These are phyloP conservation scores for Mythimna impura DNA, from an alignment of 2,888 invertebrate species.

Conservation along the genomic window DNA sequence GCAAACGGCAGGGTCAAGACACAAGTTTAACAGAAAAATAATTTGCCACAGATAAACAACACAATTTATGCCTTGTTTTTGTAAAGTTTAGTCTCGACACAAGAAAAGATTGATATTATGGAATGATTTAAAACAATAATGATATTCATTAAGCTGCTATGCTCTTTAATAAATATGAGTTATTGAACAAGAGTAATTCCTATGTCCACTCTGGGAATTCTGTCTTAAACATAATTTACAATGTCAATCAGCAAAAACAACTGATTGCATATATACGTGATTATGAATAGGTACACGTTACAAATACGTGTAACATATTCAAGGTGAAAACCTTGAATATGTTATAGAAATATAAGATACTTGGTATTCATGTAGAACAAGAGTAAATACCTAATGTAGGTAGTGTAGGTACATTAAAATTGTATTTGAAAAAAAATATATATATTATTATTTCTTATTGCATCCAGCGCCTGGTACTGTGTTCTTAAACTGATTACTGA, in stretches of 20 bases:
- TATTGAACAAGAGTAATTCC: slow-evolving; percentile 35
- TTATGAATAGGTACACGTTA: slow-evolving; percentile 11
- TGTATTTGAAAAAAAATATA: too few relatives aligned
- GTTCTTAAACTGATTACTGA: too few relatives aligned
- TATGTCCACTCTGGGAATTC: slow-evolving; percentile 35
- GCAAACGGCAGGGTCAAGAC: slow-evolving; percentile 77
- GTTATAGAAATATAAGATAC: neutral
- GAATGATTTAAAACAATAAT: slow-evolving; percentile 63
- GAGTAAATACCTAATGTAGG: neutral
- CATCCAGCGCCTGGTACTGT: too few relatives aligned
- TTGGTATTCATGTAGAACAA: slow-evolving; percentile 2
- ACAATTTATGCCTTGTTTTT: slow-evolving; percentile 80
- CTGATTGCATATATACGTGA: slow-evolving; percentile 9
- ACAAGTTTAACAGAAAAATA: slow-evolving; percentile 86
- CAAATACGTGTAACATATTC: slow-evolving; percentile 15
- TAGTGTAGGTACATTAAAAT: too few relatives aligned
- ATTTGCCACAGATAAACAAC: slow-evolving; percentile 85
- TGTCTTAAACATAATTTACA: slow-evolving; percentile 39
- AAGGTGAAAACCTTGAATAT: slow-evolving; percentile 1
- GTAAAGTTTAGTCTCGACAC: slow-evolving; percentile 63
- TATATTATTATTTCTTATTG: too few relatives aligned
- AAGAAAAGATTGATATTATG: slow-evolving; percentile 64
- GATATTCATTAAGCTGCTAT: slow-evolving; percentile 55
- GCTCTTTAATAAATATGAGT: slow-evolving; percentile 41
- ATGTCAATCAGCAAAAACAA: slow-evolving; percentile 33